Evolutionary conservation across 1,140 invertebrate species (phyloP), one percentile per base, ranked within the genome.

Genomic region (Carcinoscorpius rotundicauda): DNA sequence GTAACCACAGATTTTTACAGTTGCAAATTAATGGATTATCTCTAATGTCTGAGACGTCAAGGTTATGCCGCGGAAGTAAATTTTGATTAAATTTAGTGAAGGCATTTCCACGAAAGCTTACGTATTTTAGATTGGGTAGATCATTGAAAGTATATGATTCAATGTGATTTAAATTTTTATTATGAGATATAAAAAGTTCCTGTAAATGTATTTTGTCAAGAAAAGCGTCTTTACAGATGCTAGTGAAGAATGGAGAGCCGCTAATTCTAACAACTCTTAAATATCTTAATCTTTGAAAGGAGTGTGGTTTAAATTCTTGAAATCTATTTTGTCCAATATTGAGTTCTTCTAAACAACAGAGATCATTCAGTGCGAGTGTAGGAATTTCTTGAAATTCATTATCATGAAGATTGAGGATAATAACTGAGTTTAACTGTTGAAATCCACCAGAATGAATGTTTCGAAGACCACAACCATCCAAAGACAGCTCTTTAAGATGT

Each of bases 21-120:
- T 93, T 93, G 77, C 91, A 93, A 62, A 85, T 80, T 58, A 92
- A 81, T 3, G 89, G 89, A 78, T 93, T 92, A 8, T 87, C 87
- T 49, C 85, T 85, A 49, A 93, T 79, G 67, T 76, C 75, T 29
- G 77, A 68, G 8, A 64, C 69, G 52, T 73, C 68, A 51, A 77
- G 59, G n/a, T 65, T 60, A 11, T 66, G 56, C 69, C 66, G 67
- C 5, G 55, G 60, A 4, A 71, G 52, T 60, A 67, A 61, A 48
- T 58, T 58, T 58, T 62, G 62, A n/a, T 62, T 58, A 56, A 71
- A 66, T 60, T 64, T 65, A 49, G 62, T 64, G 49, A 73, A 63
- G 9, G 61, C 57, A 64, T 73, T 73, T 8, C 70, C 65, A 51
- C 72, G 62, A 52, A 73, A 60, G 57, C 67, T 71, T 0, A 93